Evolutionary conservation across 2,888 invertebrate genomes (phyloP), one percentile per base, ranked within the genome.

Genomic region (Theretra japonica): DNA sequence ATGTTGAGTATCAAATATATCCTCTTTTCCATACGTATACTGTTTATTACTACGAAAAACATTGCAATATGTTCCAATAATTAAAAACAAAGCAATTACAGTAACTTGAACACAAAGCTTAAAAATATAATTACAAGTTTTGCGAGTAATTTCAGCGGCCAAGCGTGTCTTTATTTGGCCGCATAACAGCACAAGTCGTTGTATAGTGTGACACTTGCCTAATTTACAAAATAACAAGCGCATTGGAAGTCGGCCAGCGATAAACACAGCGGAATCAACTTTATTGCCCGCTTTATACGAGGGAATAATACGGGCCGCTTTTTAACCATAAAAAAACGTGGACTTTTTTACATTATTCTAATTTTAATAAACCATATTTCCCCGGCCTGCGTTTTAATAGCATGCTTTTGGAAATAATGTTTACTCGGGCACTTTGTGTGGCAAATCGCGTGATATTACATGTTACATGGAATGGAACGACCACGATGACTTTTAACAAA

Each of bases 221-320:
- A 70, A 72, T 72, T 72, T 70, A 70, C 70, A 65, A 72, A 69
- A 70, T 70, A 72, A 69, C 69, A 72, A 69, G 68, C 23, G 60
- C 70, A 72, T 72, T 72, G 72, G 72, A 72, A 72, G 72, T 72
- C 56, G 60, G 72, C 72, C 72, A 72, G 70, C 72, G 72, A 72
- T 72, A 72, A 72, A 72, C 72, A 70, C 70, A 65, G 8, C 30
- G 69, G 72, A 72, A 72, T 69, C 68, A 72, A 72, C 69, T 68
- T 72, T 72, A 72, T 72, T 53, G 59, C 68, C 30, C 23, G 59
- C 53, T 72, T 72, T 72, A 72, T 41, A 68, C 50, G 56, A 60
- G 50, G 21, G 62, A 69, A 72, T 72, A 59, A 72, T 33, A 71
- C 70, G 41, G 58, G 56, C 28, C 48, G 25, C 59, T 70, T 70